These are phyloP conservation scores for Napeogenes sylphis DNA, from an alignment of 2,888 invertebrate genomes.

Conservation along the genomic window DNA sequence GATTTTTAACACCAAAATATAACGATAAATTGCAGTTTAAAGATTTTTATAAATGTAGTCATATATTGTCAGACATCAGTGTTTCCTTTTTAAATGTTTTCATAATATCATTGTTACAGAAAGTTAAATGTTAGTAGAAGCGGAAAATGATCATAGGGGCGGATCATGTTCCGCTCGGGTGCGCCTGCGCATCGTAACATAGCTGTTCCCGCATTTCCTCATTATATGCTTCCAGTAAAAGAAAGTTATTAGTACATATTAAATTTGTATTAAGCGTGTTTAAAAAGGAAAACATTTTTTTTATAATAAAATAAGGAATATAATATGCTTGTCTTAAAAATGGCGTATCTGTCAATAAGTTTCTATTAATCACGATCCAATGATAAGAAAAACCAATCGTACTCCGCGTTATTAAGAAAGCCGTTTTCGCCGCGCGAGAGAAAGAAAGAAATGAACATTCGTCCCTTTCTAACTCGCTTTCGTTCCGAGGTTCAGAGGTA, in stretches of 20 bases:
- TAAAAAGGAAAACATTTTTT: neutral
- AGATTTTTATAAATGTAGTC: no score
- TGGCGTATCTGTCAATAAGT: neutral
- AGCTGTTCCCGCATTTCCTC: constrained; percentile 45
- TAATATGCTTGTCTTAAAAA: no score
- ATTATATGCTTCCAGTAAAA: constrained; percentile 36
- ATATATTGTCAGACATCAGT: no score
- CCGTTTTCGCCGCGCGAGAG: constrained; percentile 54
- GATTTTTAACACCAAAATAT: no score
- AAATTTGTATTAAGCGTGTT: neutral
- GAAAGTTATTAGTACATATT: constrained; percentile 13
- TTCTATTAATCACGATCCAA: neutral
- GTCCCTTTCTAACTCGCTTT: constrained; percentile 72
- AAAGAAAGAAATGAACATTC: constrained; percentile 66
- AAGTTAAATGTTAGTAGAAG: constrained; percentile 20
- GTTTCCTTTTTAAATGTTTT: neutral
- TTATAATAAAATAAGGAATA: neutral
- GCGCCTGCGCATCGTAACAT: constrained; percentile 35
- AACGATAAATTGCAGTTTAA: no score
- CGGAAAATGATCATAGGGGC: constrained; percentile 21
- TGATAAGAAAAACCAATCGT: constrained; percentile 31
- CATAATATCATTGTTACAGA: constrained; percentile 20
- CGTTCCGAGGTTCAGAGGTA: constrained; percentile 50
- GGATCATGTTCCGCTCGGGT: constrained; percentile 42
- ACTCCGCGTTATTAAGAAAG: constrained; percentile 37